Base-by-base conservation (phyloP, 2,888 invertebrate species). In the Drosophila tanythrix region DNA sequence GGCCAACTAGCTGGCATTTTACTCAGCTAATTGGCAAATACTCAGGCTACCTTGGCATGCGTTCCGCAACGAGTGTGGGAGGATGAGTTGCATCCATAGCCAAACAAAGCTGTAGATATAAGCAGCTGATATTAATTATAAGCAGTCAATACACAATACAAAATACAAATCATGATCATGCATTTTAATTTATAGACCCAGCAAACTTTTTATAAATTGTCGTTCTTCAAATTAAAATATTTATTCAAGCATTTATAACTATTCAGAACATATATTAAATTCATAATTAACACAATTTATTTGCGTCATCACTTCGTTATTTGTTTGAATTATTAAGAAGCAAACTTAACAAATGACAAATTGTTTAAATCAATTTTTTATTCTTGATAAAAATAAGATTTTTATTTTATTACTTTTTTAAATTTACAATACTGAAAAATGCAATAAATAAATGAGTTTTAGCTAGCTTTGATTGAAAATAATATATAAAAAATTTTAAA, bases 11-110 rank as follows among this genome's bases (percentile, higher is more conserved):
- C 55, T 74, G 75, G 79, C 71, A 86, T 86, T 85, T 86, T 78
- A 58, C 52, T 71, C 70, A 77, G 78, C 88, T 86, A 86, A 86
- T 86, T 86, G 86, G 88, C 64, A 83, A 74, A 61, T 71, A 71
- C 68, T 79, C 60, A 51, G 63, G 13, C 35, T 53, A 35, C 64
- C 61, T 55, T 55, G 64, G 66, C 60, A 57, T 68, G 70, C 70
- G 64, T 69, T 36, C 50, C 40, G 13, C 15, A 40, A 2, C 35
- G 55, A 74, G 64, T 70, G 78, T 78, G 79, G 78, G 78, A 69
- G 79, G 65, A 52, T 66, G 64, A 62, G 27, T 60, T 51, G 67
- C 58, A 65, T 50, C 57, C 75, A 62, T 53, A 35, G 59, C 46
- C 36, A 21, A 15, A 21, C 27, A n/a, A n/a, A 36, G 29, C 36